phyloP scores from a whole-genome alignment of 2,888 invertebrate genomes.

The Herminia tarsipennalis region DNA sequence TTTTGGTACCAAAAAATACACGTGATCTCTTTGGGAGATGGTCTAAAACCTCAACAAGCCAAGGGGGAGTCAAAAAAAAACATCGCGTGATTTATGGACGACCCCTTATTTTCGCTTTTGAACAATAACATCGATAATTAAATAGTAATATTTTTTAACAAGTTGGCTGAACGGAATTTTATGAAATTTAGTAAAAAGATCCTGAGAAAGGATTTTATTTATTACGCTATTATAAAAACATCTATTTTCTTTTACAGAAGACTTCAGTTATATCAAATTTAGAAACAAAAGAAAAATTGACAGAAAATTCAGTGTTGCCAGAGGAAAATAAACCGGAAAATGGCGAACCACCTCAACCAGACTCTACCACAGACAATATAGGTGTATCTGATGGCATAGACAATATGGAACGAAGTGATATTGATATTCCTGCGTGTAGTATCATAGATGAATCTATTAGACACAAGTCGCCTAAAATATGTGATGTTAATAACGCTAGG shows the following conservation, averaged over 20 bases:
- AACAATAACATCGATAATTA: neutral
- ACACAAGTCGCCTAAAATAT: neutral
- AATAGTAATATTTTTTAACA: too few species aligned
- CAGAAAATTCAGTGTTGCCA: neutral
- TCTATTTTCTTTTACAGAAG: slow-evolving; percentile 16
- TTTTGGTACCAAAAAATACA: too few species aligned
- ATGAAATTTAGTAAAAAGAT: too few species aligned
- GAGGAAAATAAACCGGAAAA: neutral
- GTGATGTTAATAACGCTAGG: slow-evolving; percentile 17
- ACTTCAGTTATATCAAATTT: neutral
- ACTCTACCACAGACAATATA: slow-evolving; percentile 4
- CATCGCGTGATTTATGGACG: too few species aligned
- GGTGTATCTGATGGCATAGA: neutral
- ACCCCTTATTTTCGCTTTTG: neutral
- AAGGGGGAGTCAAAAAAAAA: too few species aligned
- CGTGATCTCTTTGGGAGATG: too few species aligned
- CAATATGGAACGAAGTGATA: too few species aligned
- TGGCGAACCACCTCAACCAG: neutral
- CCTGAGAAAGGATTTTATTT: too few species aligned
- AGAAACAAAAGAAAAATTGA: neutral
- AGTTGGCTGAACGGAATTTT: too few species aligned
- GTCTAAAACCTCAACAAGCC: too few species aligned
- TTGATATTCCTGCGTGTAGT: too few species aligned
- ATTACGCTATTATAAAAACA: too few species aligned
- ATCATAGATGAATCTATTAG: neutral